A percentile compares a stretch with the other conserved stretches of the same genome.
Evolutionary conservation across 2,888 invertebrate species (phyloP).

Genomic region (Polydesmus complanatus): DNA sequence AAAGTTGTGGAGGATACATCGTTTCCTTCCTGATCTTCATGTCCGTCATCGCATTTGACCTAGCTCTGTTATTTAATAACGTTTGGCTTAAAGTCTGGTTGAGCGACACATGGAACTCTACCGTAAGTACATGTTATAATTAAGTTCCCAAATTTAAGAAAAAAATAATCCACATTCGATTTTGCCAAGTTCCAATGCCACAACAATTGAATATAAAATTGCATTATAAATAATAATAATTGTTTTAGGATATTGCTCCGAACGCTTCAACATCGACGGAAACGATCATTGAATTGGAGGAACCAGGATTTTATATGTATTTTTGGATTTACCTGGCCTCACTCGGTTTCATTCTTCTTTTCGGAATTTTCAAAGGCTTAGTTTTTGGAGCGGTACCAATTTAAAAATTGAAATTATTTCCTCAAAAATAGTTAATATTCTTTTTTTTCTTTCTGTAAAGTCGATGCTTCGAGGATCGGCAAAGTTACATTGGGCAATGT

Average conservation of each 20-base stretch:
- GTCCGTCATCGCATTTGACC: conserved; percentile 14
- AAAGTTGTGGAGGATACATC: conserved; percentile 10
- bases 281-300: not conserved
- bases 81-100: conserved; percentile 28
- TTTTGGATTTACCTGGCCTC: not conserved
- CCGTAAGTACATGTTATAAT: not conserved
- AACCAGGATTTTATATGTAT: not conserved
- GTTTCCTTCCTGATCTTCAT: conserved; percentile 5
- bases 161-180: too few species aligned
- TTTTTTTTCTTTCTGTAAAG: too few species aligned
- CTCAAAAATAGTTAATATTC: too few species aligned
- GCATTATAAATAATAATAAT: too few species aligned
- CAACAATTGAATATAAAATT: too few species aligned
- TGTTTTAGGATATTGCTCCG: too few species aligned
- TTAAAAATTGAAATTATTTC: not conserved
- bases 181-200: too few species aligned
- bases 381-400: not conserved
- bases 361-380: not conserved
- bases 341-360: not conserved
- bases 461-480: not conserved
- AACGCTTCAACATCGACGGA: not conserved
- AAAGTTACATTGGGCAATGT: conserved; percentile 27
- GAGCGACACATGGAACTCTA: conserved; percentile 19
- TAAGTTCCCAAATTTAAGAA: not conserved
- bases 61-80: conserved; percentile 25